A percentile compares a stretch with the other conserved stretches of the same genome.
Conservation (phyloP, 2,888 invertebrate species). For the Noctua pronuba region DNA sequence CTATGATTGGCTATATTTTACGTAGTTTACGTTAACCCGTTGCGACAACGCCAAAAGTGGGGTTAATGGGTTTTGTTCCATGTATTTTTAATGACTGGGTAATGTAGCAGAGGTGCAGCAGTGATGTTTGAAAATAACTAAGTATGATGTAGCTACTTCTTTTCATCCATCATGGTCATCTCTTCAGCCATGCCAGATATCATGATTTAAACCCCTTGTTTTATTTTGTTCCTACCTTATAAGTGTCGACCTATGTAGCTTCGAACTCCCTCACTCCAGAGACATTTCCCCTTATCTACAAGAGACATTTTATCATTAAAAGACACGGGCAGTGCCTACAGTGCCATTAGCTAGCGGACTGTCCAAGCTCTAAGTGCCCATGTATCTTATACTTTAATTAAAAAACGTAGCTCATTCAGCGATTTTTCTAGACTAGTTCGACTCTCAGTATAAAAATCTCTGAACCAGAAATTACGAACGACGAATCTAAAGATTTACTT, state of each 20-base stretch:
- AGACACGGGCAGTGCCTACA: neutral
- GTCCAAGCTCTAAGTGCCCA: neutral
- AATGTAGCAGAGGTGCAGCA: neutral
- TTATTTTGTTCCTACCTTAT: neutral
- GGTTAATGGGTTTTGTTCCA: slow-evolving; percentile 9
- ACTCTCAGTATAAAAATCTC: neutral
- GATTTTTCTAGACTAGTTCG: neutral
- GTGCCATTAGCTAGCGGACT: neutral
- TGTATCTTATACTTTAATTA: neutral
- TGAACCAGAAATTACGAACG: slow-evolving; percentile 6
- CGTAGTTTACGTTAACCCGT: slow-evolving; percentile 32
- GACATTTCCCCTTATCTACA: neutral
- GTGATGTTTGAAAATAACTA: neutral
- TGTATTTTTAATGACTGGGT: slow-evolving; percentile 7
- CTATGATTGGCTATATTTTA: slow-evolving; percentile 53
- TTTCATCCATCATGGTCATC: neutral
- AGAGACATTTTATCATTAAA: slow-evolving; percentile 2
- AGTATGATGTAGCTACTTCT: neutral
- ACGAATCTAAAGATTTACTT: neutral
- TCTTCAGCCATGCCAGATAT: neutral
- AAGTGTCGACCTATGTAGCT: neutral
- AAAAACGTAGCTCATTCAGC: neutral
- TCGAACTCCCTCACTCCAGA: neutral
- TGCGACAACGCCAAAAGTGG: slow-evolving; percentile 34
- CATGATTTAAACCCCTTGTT: neutral